These are phyloP conservation scores for Drosophila watanabei DNA, from an alignment of 1,140 invertebrate species.

Conservation along the genomic window DNA sequence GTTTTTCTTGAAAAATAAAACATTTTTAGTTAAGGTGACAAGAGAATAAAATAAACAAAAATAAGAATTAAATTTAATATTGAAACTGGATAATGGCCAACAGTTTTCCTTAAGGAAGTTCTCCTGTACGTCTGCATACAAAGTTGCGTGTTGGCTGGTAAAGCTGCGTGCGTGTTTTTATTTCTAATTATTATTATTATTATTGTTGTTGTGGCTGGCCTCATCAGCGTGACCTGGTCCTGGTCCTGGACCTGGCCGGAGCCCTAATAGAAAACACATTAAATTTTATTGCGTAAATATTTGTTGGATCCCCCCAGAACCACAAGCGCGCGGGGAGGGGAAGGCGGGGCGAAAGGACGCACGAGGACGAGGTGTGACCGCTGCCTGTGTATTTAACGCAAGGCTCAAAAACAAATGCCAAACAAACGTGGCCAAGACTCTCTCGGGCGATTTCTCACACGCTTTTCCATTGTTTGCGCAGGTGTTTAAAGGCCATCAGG, in stretches of 20 bases:
- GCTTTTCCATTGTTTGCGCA: constrained; percentile 61
- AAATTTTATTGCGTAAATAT: constrained; percentile 82
- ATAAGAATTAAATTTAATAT: background rate
- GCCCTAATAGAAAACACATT: constrained; percentile 72
- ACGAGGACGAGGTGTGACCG: constrained; percentile 65
- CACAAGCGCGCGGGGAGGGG: background rate
- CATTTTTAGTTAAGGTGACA: background rate
- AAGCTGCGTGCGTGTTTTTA: constrained; percentile 62
- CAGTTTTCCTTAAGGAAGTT: background rate
- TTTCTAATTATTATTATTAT: constrained; percentile 78
- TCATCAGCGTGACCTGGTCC: background rate
- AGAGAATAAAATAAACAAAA: background rate
- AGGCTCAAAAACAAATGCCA: constrained; percentile 73
- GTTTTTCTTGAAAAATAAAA: background rate
- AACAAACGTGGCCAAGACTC: constrained; percentile 55
- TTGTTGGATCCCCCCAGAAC: constrained; percentile 40
- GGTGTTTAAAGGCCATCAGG: constrained; percentile 68
- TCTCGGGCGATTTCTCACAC: constrained; percentile 40
- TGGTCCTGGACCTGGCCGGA: background rate
- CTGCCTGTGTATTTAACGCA: constrained; percentile 71
- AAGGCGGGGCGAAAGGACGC: background rate
- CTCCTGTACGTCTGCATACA: constrained; percentile 13
- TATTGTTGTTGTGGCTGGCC: constrained; percentile 24
- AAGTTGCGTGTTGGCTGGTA: constrained; percentile 41
- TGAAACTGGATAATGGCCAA: background rate